phyloP scores from a whole-genome alignment of 2,797 vertebrate genomes.

The Crenichthys baileyi region DNA sequence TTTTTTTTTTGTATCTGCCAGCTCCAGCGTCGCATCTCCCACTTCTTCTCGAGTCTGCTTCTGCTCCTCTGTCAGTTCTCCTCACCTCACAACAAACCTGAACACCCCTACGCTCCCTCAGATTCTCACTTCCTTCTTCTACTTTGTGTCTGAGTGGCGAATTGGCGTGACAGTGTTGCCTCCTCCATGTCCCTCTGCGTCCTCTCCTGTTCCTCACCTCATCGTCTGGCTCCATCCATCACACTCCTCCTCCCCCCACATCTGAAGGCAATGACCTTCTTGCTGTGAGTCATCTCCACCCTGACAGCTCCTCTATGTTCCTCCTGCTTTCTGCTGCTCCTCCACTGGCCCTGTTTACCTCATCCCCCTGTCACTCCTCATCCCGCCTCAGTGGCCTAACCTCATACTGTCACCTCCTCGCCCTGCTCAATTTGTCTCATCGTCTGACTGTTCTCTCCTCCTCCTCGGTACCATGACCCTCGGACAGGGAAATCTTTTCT shows the following conservation, averaged over 20 bases:
- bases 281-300: conserved; percentile 38
- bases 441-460: not conserved
- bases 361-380: conserved; percentile 30
- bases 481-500: not conserved
- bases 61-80: conserved; percentile 7
- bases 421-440: conserved; percentile 36
- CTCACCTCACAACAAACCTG: conserved; percentile 16
- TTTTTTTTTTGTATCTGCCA: not conserved
- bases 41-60: not conserved
- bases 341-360: conserved; percentile 21
- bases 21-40: not conserved
- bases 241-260: not conserved
- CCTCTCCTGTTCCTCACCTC: conserved; percentile 15
- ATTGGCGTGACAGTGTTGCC: conserved; percentile 35
- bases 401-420: conserved; percentile 39
- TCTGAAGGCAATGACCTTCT: conserved; percentile 44
- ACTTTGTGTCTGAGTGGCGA: conserved; percentile 15
- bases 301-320: conserved; percentile 42
- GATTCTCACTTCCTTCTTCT: conserved; percentile 30
- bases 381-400: conserved; percentile 24
- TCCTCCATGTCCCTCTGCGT: conserved; percentile 12
- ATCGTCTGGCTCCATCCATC: conserved; percentile 36
- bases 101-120: conserved; percentile 23
- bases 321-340: conserved; percentile 25
- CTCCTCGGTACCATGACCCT: not conserved